Percentiles rank a stretch among this genome's conserved stretches.
phyloP scores from a whole-genome alignment of 2,888 invertebrate species.

The Drosophila fulvimacula region DNA sequence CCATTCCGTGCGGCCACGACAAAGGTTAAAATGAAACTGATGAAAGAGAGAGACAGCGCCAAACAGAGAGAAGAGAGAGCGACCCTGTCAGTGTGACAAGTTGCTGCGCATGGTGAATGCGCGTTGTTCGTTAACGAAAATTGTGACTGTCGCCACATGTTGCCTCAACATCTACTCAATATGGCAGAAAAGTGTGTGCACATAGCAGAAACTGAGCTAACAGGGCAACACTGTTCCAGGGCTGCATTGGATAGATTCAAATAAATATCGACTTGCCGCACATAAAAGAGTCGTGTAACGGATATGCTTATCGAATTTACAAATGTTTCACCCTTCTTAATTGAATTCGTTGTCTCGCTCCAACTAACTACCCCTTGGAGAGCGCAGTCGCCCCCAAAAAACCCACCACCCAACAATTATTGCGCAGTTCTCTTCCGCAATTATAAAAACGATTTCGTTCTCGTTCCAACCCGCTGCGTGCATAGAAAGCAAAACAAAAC shows the following conservation, averaged over 20 bases:
- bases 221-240: conserved; percentile 16
- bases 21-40: conserved; percentile 62
- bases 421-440: conserved; percentile 60
- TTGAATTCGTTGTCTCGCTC: not conserved
- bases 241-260: not conserved
- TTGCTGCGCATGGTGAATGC: conserved; percentile 39
- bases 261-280: conserved; percentile 11
- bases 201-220: accelerated
- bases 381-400: conserved; percentile 27
- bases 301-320: not conserved
- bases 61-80: conserved; percentile 39
- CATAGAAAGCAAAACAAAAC: conserved; percentile 64
- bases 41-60: conserved; percentile 52
- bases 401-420: conserved; percentile 58
- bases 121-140: not conserved
- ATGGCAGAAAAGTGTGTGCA: conserved; percentile 44
- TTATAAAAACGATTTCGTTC: conserved; percentile 21
- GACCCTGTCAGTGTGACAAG: conserved; percentile 45
- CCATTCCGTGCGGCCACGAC: conserved; percentile 63
- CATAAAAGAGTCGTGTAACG: not conserved
- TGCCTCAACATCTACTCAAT: conserved; percentile 37
- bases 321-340: conserved; percentile 1
- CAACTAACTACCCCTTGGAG: conserved; percentile 9
- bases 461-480: conserved; percentile 63
- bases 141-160: conserved; percentile 50